A percentile compares a stretch with the other conserved stretches of the same genome.
Evolutionary conservation across 1,140 invertebrate genomes (phyloP).

Genomic region (Cotesia glomerata): DNA sequence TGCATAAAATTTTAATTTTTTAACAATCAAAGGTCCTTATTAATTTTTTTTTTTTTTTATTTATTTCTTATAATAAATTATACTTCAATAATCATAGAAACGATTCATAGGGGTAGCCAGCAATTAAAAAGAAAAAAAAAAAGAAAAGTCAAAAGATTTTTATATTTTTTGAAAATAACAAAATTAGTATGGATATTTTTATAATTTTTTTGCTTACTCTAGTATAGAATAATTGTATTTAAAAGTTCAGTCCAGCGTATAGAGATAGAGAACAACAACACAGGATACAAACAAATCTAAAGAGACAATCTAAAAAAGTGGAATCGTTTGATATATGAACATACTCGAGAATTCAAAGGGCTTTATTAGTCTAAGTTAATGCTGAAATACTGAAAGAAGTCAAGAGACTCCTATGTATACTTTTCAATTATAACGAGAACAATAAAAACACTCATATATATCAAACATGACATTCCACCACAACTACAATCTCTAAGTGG

Average conservation of each 20-base stretch:
- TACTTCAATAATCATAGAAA: no score
- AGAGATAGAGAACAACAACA: not conserved
- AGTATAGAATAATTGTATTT: not conserved
- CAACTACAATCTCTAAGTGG: not conserved
- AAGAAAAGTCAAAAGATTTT: no score
- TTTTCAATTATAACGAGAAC: slow-evolving; percentile 18
- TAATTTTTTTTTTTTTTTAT: no score
- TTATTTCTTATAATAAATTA: no score
- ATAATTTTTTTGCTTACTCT: no score
- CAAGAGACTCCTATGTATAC: no score
- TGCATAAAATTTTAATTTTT: no score
- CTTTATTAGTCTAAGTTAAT: not conserved
- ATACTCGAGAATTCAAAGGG: not conserved
- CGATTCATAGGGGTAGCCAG: no score
- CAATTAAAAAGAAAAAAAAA: no score
- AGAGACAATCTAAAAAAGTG: not conserved
- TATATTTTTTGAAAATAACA: no score
- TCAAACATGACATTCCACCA: slow-evolving; percentile 14
- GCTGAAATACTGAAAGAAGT: not conserved
- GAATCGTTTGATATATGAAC: not conserved
- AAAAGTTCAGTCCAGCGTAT: not conserved
- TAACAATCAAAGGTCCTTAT: no score
- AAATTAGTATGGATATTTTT: no score
- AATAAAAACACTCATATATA: slow-evolving; percentile 9
- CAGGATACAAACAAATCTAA: not conserved